Percentiles rank a stretch among this genome's conserved stretches.
Evolutionary conservation across 2,888 invertebrate species (phyloP).

Genomic region (Sphecodes monilicornis): DNA sequence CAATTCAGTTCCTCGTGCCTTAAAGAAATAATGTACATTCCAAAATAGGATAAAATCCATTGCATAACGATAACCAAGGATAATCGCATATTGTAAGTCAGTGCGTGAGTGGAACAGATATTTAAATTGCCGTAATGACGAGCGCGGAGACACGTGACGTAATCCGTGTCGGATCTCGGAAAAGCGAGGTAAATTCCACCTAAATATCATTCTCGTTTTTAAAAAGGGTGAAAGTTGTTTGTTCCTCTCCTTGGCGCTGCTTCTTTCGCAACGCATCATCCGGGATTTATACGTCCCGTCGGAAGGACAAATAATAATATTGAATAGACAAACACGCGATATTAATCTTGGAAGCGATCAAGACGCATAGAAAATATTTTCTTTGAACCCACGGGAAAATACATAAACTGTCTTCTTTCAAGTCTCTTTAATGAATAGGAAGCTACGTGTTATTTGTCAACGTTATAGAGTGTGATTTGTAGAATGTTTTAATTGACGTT

Average conservation of each 20-base stretch:
- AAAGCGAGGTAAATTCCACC: slow-evolving; percentile 90
- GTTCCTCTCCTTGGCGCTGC: not conserved
- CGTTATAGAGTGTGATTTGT: slow-evolving; percentile 19
- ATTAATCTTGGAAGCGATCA: not conserved
- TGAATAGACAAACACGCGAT: not conserved
- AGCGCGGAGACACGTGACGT: slow-evolving; percentile 78
- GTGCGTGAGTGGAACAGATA: slow-evolving; percentile 21
- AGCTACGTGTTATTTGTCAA: not conserved
- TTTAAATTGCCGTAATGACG: slow-evolving; percentile 65
- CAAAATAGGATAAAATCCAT: slow-evolving; percentile 42
- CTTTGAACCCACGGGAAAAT: not conserved
- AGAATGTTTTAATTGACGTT: slow-evolving; percentile 14
- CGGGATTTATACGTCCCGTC: not conserved
- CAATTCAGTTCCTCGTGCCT: slow-evolving; percentile 54
- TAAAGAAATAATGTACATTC: slow-evolving; percentile 66
- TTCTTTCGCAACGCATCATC: not conserved
- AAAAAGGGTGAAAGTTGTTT: slow-evolving; percentile 20
- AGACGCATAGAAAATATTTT: not conserved
- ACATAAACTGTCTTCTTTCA: not conserved
- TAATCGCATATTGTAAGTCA: slow-evolving; percentile 20
- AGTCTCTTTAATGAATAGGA: not conserved
- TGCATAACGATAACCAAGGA: slow-evolving; percentile 27
- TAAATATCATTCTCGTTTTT: slow-evolving; percentile 18
- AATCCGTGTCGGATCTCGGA: slow-evolving; percentile 92
- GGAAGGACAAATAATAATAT: not conserved